Conservation (phyloP, 2,888 invertebrate species). For the Molorchus minor region DNA sequence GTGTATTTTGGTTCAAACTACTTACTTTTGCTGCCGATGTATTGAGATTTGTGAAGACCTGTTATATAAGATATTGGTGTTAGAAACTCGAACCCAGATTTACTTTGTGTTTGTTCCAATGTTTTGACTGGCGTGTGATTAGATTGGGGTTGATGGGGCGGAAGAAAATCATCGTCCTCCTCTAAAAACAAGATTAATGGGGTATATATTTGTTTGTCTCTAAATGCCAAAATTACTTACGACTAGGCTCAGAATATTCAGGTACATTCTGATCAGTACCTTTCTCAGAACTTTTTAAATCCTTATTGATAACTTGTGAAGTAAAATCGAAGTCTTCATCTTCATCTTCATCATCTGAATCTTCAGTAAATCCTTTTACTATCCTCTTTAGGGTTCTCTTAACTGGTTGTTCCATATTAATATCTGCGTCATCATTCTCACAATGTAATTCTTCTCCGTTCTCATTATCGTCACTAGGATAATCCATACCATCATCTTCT, state of each 20-base stretch:
- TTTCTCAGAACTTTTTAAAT: no score
- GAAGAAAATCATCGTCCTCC: slow-evolving; percentile 54
- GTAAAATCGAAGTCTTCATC: slow-evolving; percentile 1
- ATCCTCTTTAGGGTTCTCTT: slow-evolving; percentile 54
- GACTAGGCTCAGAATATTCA: slow-evolving; percentile 21
- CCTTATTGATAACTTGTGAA: slow-evolving; percentile 10
- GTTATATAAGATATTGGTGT: slow-evolving; percentile 64
- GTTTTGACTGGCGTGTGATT: slow-evolving; percentile 48
- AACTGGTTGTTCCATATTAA: slow-evolving; percentile 22
- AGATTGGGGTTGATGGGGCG: slow-evolving; percentile 52
- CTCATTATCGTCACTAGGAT: slow-evolving; percentile 43
- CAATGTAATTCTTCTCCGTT: slow-evolving; percentile 27
- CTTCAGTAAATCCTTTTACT: slow-evolving; percentile 51
- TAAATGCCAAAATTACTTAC: slow-evolving; percentile 28
- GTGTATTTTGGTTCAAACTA: no score
- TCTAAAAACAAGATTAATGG: slow-evolving; percentile 35
- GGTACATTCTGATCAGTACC: slow-evolving; percentile 1
- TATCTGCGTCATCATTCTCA: slow-evolving; percentile 30
- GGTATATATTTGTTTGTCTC: neutral
- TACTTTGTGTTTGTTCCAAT: slow-evolving; percentile 36
- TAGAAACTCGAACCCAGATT: slow-evolving; percentile 58
- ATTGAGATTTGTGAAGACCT: slow-evolving; percentile 57
- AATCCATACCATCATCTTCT: slow-evolving; percentile 41
- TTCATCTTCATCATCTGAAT: slow-evolving; percentile 56
- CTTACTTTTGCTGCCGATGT: slow-evolving; percentile 56